Conservation (phyloP, 2,888 invertebrate genomes). For the Apotomis capreana region DNA sequence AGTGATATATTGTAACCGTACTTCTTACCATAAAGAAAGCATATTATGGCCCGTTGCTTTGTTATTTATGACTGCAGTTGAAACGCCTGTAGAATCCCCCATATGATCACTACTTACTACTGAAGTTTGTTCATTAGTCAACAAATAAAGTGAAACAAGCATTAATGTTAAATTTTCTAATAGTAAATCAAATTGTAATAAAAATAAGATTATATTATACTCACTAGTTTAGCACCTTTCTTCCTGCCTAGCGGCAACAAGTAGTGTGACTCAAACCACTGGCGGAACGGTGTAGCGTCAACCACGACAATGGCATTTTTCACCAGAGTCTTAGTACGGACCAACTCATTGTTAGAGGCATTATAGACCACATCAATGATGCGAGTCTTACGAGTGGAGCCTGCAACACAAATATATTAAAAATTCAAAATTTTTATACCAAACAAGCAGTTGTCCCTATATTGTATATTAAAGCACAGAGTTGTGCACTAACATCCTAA, state of each 20-base stretch:
- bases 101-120: no score
- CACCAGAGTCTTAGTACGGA: slow-evolving; percentile 99
- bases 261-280: slow-evolving; percentile 99
- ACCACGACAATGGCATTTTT: slow-evolving; percentile 99
- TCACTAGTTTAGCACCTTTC: slow-evolving; percentile 96
- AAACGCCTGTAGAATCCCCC: no score
- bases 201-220: slow-evolving; percentile 50
- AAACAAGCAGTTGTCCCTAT: neutral
- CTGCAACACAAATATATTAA: slow-evolving; percentile 68
- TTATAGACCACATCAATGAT: slow-evolving; percentile 99
- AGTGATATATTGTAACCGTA: no score
- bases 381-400: slow-evolving; percentile 96
- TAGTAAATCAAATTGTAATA: no score
- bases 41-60: no score
- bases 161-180: no score
- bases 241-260: slow-evolving; percentile 97
- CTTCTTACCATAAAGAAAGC: no score
- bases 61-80: no score
- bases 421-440: neutral
- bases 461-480: neutral
- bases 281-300: slow-evolving; percentile 99
- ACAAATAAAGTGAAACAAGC: no score
- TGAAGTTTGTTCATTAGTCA: no score
- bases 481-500: no score
- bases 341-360: slow-evolving; percentile 99